A percentile compares a stretch with the other conserved stretches of the same genome.
These are phyloP conservation scores for Odontomachus brunneus DNA, from an alignment of 1,140 invertebrate species.

Conservation along the genomic window DNA sequence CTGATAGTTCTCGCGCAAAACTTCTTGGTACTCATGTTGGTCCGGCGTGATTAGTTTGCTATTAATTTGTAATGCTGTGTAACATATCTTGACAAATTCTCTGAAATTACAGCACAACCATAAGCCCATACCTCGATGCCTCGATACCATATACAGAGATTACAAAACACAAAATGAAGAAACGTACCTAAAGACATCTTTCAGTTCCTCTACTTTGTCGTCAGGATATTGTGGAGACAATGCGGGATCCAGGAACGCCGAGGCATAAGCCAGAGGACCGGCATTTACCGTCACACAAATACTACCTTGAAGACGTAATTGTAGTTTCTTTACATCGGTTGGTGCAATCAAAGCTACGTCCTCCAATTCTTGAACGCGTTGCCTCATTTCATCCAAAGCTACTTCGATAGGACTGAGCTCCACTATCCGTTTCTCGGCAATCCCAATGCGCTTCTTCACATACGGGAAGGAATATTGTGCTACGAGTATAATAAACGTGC, in stretches of 20 bases:
- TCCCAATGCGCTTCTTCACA: slow-evolving; percentile 94
- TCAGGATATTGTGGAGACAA: slow-evolving; percentile 89
- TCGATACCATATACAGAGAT: slow-evolving; percentile 18
- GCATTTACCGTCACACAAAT: slow-evolving; percentile 97
- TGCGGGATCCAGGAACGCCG: slow-evolving; percentile 93
- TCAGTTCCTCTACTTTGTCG: slow-evolving; percentile 92
- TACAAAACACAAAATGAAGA: slow-evolving; percentile 44
- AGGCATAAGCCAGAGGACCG: slow-evolving; percentile 96
- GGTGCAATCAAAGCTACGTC: slow-evolving; percentile 93
- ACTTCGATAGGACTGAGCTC: slow-evolving; percentile 97
- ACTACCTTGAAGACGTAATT: slow-evolving; percentile 94
- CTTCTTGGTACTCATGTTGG: slow-evolving; percentile 95
- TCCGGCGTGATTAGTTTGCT: slow-evolving; percentile 93
- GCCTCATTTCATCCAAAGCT: slow-evolving; percentile 96
- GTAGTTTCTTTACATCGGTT: slow-evolving; percentile 95
- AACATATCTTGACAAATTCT: slow-evolving; percentile 95
- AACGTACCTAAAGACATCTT: slow-evolving; percentile 93
- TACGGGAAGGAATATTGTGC: slow-evolving; percentile 95
- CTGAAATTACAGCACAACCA: slow-evolving; percentile 85
- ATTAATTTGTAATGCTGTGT: slow-evolving; percentile 94
- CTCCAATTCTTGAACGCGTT: slow-evolving; percentile 92
- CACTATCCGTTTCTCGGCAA: slow-evolving; percentile 90
- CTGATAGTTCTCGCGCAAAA: slow-evolving; percentile 93
- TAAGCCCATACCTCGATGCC: background rate
- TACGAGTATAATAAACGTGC: slow-evolving; percentile 80